Percentiles rank a stretch among this genome's conserved stretches.
Conservation (phyloP, 1,140 invertebrate species). For the Teleogryllus occipitalis region DNA sequence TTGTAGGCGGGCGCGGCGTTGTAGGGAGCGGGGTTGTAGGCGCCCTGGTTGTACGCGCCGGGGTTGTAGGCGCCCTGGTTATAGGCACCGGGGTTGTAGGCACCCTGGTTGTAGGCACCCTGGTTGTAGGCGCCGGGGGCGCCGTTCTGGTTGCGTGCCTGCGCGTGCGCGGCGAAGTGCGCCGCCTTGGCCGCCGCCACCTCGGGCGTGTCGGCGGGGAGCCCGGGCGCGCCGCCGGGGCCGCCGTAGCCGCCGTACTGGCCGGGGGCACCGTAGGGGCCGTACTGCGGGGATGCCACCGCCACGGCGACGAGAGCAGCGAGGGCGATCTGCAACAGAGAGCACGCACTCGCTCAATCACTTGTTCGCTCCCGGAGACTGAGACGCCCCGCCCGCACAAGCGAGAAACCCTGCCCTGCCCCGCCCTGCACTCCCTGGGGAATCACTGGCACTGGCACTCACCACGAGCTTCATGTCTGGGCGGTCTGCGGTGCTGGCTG, state of each 20-base stretch:
- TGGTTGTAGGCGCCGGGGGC: neutral
- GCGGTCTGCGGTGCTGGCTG: neutral
- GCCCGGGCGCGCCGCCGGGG: too few relatives aligned
- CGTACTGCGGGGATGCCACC: neutral
- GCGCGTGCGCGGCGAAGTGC: slow-evolving; percentile 44
- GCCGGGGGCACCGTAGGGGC: neutral
- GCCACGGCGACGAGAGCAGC: neutral
- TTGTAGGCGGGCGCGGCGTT: neutral
- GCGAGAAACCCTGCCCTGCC: too few relatives aligned
- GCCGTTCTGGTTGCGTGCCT: neutral
- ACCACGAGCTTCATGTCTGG: neutral
- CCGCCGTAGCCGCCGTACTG: neutral
- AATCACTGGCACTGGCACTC: neutral
- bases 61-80: neutral
- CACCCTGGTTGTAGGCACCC: neutral
- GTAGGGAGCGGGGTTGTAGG: neutral
- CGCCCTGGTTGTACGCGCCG: neutral
- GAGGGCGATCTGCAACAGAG: neutral
- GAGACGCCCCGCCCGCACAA: too few relatives aligned
- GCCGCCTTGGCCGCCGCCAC: slow-evolving; percentile 48
- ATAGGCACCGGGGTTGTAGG: neutral
- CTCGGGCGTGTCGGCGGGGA: slow-evolving; percentile 44
- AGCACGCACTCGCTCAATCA: too few relatives aligned
- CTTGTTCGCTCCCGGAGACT: too few relatives aligned
- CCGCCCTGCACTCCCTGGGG: too few relatives aligned